A percentile compares a stretch with the other conserved stretches of the same genome.
phyloP scores from a whole-genome alignment of 2,797 vertebrate species.

The Urocyon cinereoargenteus region DNA sequence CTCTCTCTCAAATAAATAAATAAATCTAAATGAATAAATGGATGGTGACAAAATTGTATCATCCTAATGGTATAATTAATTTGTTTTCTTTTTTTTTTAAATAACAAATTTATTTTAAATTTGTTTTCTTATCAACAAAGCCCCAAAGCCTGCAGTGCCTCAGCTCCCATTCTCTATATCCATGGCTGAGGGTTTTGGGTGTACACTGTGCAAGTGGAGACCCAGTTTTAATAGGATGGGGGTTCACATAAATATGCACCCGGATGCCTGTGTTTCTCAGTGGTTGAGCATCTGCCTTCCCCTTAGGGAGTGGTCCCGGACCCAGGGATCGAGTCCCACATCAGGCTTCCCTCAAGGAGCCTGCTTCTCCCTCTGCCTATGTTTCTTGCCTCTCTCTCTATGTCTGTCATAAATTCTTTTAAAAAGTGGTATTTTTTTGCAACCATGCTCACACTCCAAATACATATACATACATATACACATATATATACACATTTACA shows the following conservation, averaged over 20 bases:
- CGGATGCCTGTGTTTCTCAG: no score
- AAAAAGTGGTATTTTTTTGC: not conserved
- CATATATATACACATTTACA: not conserved
- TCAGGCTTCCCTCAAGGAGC: no score
- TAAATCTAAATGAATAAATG: not conserved
- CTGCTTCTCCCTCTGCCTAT: no score
- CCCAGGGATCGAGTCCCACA: no score
- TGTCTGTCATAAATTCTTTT: no score
- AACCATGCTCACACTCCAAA: not conserved
- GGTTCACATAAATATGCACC: no score
- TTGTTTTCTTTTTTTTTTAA: constrained; percentile 2
- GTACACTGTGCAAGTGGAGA: rapidly evolving
- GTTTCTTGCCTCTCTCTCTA: no score
- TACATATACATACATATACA: not conserved
- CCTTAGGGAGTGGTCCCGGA: no score
- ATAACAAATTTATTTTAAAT: no score
- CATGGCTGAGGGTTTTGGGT: not conserved
- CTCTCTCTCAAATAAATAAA: not conserved
- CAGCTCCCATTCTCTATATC: not conserved
- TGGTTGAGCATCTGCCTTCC: no score
- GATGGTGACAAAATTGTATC: not conserved
- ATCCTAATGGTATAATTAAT: not conserved
- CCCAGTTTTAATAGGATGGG: rapidly evolving
- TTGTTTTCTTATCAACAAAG: not conserved
- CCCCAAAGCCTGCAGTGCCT: not conserved